Base-by-base conservation (phyloP, 1,140 invertebrate species). In the Medauroidea extradentata region DNA sequence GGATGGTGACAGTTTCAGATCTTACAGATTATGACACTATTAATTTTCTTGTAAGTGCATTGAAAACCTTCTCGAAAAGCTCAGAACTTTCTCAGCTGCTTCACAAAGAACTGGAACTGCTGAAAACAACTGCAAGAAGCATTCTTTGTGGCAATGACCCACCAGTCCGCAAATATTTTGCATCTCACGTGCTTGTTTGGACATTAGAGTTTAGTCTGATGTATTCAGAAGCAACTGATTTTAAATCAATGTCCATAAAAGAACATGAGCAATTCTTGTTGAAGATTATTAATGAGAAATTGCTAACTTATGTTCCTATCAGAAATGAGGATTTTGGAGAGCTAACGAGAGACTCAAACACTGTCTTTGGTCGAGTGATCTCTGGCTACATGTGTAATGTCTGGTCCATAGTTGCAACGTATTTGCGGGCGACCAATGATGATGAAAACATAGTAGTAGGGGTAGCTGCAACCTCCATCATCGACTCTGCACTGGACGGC, bases 301-400 rank as follows among this genome's bases (percentile, higher is more conserved):
- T 11, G n/a, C 24, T 57, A 34, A 57, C 42, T 57, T 16, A 13
- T 0, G 11, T 18, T 50, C 41, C 19, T 27, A 7, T 5, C 3
- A 63, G 11, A 34, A 11, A 34, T 11, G 29, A 34, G 29, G 29
- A 11, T 11, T 7, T 11, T 7, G 29, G 5, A 34, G 18, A 57
- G 5, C 49, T 61, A 16, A 58, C 61, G 19, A 53, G 59, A 46
- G 56, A 65, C 53, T 49, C 61, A 34, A 54, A 65, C 41, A 55
- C 56, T n/a, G 18, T 52, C 1, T 61, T 60, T 57, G 62, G 64
- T 19, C 27, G 42, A 13, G n/a, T 64, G 8, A 41, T 50, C 3
- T 62, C 65, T 0, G 56, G 38, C 11, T 64, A 57, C 51, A 34
- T 62, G 13, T 18, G 60, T 7, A 39, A 53, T 16, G 18, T 38